Evolutionary conservation across 2,113 vertebrate genomes (phyloP), one percentile per base, ranked within the genome.

Genomic region (Psephotus haematonotus): DNA sequence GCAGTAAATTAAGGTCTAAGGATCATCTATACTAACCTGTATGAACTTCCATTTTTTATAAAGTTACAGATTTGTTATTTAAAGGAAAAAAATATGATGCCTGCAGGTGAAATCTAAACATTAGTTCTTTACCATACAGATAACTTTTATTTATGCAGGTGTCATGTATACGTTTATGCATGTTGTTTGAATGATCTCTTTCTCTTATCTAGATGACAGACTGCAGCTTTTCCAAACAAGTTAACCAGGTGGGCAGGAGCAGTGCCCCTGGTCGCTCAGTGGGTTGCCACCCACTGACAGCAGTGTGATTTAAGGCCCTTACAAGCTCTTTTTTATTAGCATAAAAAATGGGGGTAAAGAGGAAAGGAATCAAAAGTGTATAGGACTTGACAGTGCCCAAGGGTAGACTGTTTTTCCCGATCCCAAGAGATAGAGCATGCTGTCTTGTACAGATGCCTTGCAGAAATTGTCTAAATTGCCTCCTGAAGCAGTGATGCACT

Each of bases 401-500:
- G 13, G 47, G 31, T 78, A 49, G 28, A 50, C 13, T 35, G 10
- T n/a, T 93, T 79, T 74, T 41, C 53, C 43, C 0, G 0, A 9
- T 80, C 90, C 37, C 41, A 70, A 82, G 31, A 88, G 49, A 77
- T 29, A 83, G 11, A 77, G 22, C 17, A 22, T 1, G 4, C 35
- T 86, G n/a, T 28, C 49, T 74, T 90, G 17, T 53, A 70, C 25
- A 78, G 46, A 92, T 55, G 43, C 74, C 27, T 88, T 60, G 39
- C 41, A 35, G 63, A 88, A 80, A 68, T 23, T 81, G 8, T 81
- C 53, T 80, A 92, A 82, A 92, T 59, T 94, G 17, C 55, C 7
- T 92, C 80, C 92, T 74, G 44, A 76, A 88, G 15, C 28, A 89
- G 57, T 1, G 1, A 14, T 78, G 55, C 43, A 60, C 80, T 78